phyloP scores from a whole-genome alignment of 2,113 vertebrate genomes.

The Thomomys bottae region DNA sequence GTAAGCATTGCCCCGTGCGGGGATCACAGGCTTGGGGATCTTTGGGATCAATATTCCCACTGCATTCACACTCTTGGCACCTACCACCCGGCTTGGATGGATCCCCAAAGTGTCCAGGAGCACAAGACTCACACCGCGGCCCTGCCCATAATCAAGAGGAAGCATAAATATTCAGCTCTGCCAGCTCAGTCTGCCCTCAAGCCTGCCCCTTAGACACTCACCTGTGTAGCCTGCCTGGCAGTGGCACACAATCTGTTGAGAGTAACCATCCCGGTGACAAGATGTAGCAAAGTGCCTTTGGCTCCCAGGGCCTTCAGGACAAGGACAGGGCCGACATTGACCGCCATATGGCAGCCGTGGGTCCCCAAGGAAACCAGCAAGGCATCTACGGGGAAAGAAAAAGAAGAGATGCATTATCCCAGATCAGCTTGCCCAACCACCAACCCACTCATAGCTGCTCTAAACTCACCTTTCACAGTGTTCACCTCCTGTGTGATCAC shows the following conservation, averaged over 20 bases:
- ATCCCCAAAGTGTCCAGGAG: conserved; percentile 96
- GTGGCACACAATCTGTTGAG: conserved; percentile 92
- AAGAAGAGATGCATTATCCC: not conserved
- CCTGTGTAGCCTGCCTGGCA: conserved; percentile 96
- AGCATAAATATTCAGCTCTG: not conserved
- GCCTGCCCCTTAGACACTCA: conserved; percentile 68
- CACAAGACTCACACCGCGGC: conserved; percentile 93
- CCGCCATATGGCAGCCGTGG: conserved; percentile 88
- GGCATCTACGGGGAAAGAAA: conserved; percentile 85
- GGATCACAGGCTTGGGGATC: conserved; percentile 91
- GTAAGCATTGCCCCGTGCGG: conserved; percentile 91
- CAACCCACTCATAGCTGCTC: not conserved
- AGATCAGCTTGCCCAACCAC: not conserved
- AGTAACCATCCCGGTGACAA: conserved; percentile 94
- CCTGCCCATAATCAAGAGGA: conserved; percentile 83
- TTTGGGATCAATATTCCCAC: conserved; percentile 93
- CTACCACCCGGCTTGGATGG: conserved; percentile 89
- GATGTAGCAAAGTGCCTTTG: conserved; percentile 93
- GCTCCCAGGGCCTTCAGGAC: conserved; percentile 93
- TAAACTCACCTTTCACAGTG: conserved; percentile 91
- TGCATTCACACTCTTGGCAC: conserved; percentile 94
- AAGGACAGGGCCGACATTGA: conserved; percentile 95
- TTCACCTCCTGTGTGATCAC: conserved; percentile 92
- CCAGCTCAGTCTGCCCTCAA: not conserved
- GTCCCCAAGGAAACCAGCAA: conserved; percentile 92